Conservation (phyloP, 2,113 vertebrate species). For the Callospermophilus lateralis region DNA sequence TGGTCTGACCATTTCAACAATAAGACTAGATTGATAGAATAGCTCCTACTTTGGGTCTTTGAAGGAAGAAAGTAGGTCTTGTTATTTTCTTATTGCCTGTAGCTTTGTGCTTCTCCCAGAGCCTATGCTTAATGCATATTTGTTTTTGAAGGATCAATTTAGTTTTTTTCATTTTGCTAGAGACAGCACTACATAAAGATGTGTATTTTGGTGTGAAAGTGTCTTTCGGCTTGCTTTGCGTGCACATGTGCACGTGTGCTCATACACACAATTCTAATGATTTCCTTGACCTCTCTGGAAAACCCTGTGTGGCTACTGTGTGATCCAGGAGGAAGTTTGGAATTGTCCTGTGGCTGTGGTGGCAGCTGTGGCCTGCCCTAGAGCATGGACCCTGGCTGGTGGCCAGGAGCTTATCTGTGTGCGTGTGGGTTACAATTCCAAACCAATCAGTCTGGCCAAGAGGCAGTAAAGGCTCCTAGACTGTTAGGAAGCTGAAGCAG, state of each 20-base stretch:
- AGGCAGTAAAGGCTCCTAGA: background rate
- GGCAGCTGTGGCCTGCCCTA: background rate
- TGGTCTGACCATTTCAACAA: background rate
- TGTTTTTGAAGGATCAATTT: background rate
- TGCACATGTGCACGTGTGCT: fast-evolving
- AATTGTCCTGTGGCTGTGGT: background rate
- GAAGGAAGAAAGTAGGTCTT: background rate
- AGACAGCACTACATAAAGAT: background rate
- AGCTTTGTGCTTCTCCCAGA: background rate
- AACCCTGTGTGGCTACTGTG: background rate
- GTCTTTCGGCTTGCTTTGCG: background rate
- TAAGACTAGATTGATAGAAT: background rate
- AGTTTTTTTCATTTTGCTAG: background rate
- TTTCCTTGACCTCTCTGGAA: background rate
- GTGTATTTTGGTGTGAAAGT: background rate
- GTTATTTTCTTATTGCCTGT: background rate
- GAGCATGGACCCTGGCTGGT: fast-evolving
- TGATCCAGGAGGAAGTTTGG: background rate
- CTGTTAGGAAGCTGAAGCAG: background rate
- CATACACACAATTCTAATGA: background rate
- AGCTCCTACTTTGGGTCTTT: conserved; percentile 4
- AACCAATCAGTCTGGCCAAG: background rate
- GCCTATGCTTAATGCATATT: background rate
- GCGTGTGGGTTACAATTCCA: background rate
- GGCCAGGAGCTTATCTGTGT: background rate